Conservation (phyloP, 1,140 invertebrate genomes). For the Physella acuta region DNA sequence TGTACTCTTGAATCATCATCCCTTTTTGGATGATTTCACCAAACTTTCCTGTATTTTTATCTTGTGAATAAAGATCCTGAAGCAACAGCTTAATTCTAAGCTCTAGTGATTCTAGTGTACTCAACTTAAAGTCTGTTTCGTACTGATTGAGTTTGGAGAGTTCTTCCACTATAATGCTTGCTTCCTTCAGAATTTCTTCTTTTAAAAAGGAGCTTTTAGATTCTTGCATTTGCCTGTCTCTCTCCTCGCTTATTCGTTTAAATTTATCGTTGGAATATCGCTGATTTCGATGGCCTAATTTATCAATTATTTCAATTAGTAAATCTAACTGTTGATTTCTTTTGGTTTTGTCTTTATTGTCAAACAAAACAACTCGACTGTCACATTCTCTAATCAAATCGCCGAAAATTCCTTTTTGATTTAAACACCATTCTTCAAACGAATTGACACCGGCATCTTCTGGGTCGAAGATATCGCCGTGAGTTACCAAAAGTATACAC, state of each 20-base stretch:
- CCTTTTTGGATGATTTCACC: neutral
- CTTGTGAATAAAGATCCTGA: neutral
- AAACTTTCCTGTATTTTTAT: neutral
- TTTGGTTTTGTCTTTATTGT: neutral
- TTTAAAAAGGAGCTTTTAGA: neutral
- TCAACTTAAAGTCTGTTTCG: neutral
- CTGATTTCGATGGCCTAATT: neutral
- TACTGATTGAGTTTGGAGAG: neutral
- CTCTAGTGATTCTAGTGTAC: neutral
- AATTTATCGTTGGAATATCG: neutral
- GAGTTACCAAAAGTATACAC: neutral
- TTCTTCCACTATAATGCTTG: neutral
- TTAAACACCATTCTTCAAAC: neutral
- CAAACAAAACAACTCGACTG: neutral
- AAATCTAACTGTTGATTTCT: neutral
- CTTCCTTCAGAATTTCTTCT: neutral
- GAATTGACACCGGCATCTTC: neutral
- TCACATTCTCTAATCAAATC: conserved; percentile 4
- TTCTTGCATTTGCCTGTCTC: neutral
- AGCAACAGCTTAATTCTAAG: neutral
- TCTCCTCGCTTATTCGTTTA: neutral
- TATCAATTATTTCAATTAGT: neutral
- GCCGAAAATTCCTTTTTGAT: neutral
- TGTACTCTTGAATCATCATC: too few relatives aligned
- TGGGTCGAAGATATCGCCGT: conserved; percentile 1